Base-by-base conservation (phyloP, 2,888 invertebrate species). In the Anthoptus insignis region DNA sequence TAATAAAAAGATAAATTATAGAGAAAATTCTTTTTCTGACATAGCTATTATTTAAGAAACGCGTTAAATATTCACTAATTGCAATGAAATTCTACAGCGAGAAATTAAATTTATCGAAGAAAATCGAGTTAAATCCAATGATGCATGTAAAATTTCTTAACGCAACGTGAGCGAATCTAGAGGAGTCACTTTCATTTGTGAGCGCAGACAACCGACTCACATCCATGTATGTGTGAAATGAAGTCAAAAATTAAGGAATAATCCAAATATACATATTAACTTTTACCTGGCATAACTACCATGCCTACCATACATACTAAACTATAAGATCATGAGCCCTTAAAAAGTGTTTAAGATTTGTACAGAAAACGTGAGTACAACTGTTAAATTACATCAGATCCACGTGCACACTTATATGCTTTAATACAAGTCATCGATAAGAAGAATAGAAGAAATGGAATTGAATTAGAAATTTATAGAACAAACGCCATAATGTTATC, bases 91-190 rank as follows among this genome's bases (percentile, higher is more conserved):
- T 50, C 22, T 49, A 24, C 45, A 34, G 9, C 21, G 49, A 50
- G 34, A 39, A 50, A 39, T 47, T 42, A 32, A 68, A 61, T 70
- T 67, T 60, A 50, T 49, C 59, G 61, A 69, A 64, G 67, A 71
- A 73, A 68, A 71, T 58, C 60, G 66, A 69, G 70, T 59, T 70
- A 64, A 63, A 68, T 69, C 64, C 66, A 71, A 74, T 76, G 74
- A 76, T 76, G 75, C 76, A 75, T 76, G 75, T 65, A 68, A 71
- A 71, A 75, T 75, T 69, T 72, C 69, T 72, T 66, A 76, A 73
- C 74, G 73, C 76, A 72, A 71, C 69, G 66, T 66, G 66, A 66
- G 60, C 68, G 68, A 71, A 70, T 64, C 64, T 66, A 52, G 59
- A 54, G 64, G 65, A 72, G 65, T 74, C 73, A 77, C 76, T 77